phyloP scores from a whole-genome alignment of 2,888 invertebrate species.

The Melangyna quadrimaculata region DNA sequence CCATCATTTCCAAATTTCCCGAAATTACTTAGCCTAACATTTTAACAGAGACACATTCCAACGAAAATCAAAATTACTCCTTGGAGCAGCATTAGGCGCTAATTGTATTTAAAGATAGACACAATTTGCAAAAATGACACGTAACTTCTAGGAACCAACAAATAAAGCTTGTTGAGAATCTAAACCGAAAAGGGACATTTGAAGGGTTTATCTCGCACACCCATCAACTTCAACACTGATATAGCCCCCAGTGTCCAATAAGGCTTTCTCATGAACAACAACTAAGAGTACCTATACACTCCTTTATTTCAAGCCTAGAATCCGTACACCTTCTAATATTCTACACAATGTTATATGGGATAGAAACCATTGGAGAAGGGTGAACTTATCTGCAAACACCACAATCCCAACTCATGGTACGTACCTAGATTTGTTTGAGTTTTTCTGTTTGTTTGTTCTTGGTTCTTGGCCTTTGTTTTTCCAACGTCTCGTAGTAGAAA shows the following conservation, averaged over 20 bases:
- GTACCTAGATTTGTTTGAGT: background rate
- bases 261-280: constrained; percentile 59
- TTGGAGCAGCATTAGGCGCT: constrained; percentile 49
- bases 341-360: background rate
- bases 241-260: constrained; percentile 58
- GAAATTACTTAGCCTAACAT: background rate
- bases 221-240: constrained; percentile 12
- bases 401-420: background rate
- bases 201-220: constrained; percentile 20
- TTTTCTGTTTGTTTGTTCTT: background rate
- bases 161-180: background rate
- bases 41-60: background rate
- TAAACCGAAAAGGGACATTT: constrained; percentile 2
- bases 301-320: constrained; percentile 31
- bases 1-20: too few relatives aligned
- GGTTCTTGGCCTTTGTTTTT: background rate
- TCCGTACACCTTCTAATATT: background rate
- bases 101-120: constrained; percentile 27
- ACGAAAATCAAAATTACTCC: constrained; percentile 20
- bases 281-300: constrained; percentile 63
- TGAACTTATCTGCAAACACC: background rate
- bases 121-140: background rate
- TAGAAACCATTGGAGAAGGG: background rate
- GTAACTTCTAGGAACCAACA: background rate
- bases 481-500: constrained; percentile 1